Conservation (phyloP, 1,140 invertebrate genomes). For the Parapsyche elsis region DNA sequence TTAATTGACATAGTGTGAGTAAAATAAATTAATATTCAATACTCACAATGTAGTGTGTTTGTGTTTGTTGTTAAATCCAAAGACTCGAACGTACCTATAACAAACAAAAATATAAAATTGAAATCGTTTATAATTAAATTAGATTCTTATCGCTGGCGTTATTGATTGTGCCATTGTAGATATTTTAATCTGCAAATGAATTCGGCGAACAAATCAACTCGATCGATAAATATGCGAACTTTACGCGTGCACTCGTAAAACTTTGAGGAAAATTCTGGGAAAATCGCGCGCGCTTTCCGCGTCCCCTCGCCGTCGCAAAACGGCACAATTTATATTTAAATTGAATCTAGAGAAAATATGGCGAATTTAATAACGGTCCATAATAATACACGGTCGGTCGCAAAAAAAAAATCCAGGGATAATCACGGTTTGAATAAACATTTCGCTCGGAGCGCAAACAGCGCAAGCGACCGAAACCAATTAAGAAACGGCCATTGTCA, state of each 20-base stretch:
- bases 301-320: neutral
- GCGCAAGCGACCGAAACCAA: constrained; percentile 24
- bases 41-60: too few species aligned
- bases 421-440: constrained; percentile 38
- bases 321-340: constrained; percentile 18
- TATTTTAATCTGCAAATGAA: too few species aligned
- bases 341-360: neutral
- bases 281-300: too few species aligned
- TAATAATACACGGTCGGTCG: neutral
- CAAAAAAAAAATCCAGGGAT: constrained; percentile 19
- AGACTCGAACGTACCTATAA: too few species aligned
- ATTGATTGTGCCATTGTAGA: too few species aligned
- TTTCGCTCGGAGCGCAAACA: constrained; percentile 18
- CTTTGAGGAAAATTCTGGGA: neutral
- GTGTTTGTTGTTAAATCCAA: too few species aligned
- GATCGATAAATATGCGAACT: constrained; percentile 6
- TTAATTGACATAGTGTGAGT: too few species aligned
- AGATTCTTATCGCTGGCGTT: too few species aligned
- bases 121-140: too few species aligned
- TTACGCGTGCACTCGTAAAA: constrained; percentile 8
- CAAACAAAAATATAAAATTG: too few species aligned
- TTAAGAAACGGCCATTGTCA: constrained; percentile 37
- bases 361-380: neutral
- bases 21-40: too few species aligned
- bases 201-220: neutral